These are phyloP conservation scores for Troides oblongomaculatus DNA, from an alignment of 2,888 invertebrate species.

Conservation along the genomic window DNA sequence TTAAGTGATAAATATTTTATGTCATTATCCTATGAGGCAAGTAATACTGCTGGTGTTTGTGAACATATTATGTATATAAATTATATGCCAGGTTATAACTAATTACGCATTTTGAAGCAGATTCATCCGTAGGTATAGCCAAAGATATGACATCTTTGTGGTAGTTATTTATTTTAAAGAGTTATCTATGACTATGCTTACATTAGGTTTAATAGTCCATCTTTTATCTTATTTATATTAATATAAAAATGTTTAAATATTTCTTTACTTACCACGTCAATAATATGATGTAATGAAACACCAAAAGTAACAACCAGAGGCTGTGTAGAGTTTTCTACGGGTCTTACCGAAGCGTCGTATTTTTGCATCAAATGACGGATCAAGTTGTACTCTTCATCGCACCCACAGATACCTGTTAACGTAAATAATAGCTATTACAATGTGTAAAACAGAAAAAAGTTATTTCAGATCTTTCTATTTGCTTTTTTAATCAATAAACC, in stretches of 20 bases:
- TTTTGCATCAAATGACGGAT: slow-evolving; percentile 85
- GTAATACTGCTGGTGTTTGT: too few species aligned
- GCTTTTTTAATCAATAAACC: background rate
- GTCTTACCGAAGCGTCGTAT: slow-evolving; percentile 89
- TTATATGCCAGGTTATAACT: too few species aligned
- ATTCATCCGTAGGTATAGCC: too few species aligned
- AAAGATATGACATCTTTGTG: too few species aligned
- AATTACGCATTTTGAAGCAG: too few species aligned
- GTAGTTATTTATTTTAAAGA: too few species aligned
- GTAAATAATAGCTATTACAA: background rate
- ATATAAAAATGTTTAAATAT: background rate
- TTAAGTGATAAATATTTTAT: too few species aligned
- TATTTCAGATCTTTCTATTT: background rate
- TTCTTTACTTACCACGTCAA: slow-evolving; percentile 87
- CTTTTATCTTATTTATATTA: too few species aligned
- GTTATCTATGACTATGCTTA: too few species aligned
- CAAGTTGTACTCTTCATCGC: slow-evolving; percentile 86
- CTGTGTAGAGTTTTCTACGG: slow-evolving; percentile 87
- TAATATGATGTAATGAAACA: slow-evolving; percentile 90
- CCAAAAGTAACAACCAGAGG: slow-evolving; percentile 90
- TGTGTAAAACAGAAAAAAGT: background rate
- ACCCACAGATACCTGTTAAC: slow-evolving; percentile 52
- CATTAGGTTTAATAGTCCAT: too few species aligned
- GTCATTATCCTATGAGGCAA: too few species aligned
- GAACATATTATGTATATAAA: too few species aligned